Conservation (phyloP, 2,888 invertebrate species). For the Cryptus viduatorius region DNA sequence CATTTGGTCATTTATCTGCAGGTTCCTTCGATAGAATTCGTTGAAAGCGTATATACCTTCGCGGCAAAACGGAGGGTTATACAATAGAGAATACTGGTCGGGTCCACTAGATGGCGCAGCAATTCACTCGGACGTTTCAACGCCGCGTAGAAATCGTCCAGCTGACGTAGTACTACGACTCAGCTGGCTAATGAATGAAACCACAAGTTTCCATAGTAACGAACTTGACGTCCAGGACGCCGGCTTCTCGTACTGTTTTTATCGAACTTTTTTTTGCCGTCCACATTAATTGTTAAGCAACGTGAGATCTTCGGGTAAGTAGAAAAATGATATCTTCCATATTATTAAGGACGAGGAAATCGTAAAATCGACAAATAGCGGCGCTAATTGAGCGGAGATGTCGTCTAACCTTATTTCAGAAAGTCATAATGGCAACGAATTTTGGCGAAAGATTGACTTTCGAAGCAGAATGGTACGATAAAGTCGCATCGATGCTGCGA, state of each 20-base stretch:
- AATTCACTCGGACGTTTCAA: neutral
- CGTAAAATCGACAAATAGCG: neutral
- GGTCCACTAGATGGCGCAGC: conserved; percentile 20
- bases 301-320: neutral
- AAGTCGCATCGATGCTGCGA: conserved; percentile 90
- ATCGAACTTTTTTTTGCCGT: neutral
- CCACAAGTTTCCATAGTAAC: conserved; percentile 38
- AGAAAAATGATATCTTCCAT: neutral
- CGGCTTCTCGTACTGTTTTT: neutral
- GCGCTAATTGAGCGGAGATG: neutral
- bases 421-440: conserved; percentile 73
- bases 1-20: neutral
- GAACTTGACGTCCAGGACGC: conserved; percentile 19
- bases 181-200: conserved; percentile 27
- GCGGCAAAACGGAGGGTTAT: neutral
- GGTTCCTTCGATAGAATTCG: neutral
- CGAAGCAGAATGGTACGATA: conserved; percentile 95
- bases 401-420: conserved; percentile 16
- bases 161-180: conserved; percentile 17
- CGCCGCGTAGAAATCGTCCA: conserved; percentile 8
- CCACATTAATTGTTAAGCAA: neutral
- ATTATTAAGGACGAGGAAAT: neutral
- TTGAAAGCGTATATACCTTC: neutral
- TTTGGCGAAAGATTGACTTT: conserved; percentile 85
- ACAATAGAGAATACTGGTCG: neutral